phyloP scores from a whole-genome alignment of 2,888 invertebrate species.

The Pristionchus exspectatus region DNA sequence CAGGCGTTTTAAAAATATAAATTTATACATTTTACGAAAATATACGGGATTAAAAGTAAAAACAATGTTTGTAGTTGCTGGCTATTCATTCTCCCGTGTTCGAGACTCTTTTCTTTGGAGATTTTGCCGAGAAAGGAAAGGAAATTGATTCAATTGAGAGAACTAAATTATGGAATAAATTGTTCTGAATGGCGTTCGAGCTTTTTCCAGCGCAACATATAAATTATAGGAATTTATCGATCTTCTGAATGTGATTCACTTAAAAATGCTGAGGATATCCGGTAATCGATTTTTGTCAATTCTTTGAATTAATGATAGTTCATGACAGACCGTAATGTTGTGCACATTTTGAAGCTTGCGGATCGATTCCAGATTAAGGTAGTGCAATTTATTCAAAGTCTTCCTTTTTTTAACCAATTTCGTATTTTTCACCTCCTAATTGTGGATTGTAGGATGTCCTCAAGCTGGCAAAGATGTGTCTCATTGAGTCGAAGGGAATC shows the following conservation, averaged over 20 bases:
- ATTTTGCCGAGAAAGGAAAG: constrained; percentile 12
- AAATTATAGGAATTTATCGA: neutral
- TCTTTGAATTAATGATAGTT: neutral
- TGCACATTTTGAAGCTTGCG: neutral
- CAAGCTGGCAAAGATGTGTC: neutral
- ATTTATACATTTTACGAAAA: too few relatives aligned
- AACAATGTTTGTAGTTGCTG: neutral
- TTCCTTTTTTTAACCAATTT: too few relatives aligned
- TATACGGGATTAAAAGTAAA: too few relatives aligned
- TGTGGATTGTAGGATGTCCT: neutral
- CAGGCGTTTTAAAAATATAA: too few relatives aligned
- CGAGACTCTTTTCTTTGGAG: neutral
- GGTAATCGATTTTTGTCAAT: neutral
- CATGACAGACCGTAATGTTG: neutral
- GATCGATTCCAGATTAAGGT: neutral
- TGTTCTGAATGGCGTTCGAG: too few relatives aligned
- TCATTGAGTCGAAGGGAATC: neutral
- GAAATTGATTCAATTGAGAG: neutral
- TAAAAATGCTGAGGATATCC: neutral
- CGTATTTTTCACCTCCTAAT: too few relatives aligned
- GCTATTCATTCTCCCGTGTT: neutral
- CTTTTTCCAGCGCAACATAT: too few relatives aligned
- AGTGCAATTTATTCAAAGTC: too few relatives aligned
- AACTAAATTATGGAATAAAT: too few relatives aligned
- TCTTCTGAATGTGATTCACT: neutral